A percentile compares a stretch with the other conserved stretches of the same genome.
phyloP scores from a whole-genome alignment of 2,113 vertebrate genomes.

The Cryptotis parvus region DNA sequence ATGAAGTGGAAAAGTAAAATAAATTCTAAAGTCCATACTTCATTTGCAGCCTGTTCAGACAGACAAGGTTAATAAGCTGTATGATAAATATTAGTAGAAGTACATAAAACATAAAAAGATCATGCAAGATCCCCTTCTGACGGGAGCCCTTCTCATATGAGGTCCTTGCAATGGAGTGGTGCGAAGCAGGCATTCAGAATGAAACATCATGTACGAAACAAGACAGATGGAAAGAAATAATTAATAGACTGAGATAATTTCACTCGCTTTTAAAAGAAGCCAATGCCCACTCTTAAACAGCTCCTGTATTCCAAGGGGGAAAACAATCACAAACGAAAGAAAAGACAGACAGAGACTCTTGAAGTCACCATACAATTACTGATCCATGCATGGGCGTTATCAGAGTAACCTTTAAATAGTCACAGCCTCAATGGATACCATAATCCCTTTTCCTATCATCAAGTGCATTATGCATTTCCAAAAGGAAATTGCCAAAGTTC shows the following conservation, averaged over 20 bases:
- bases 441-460: slow-evolving; percentile 83
- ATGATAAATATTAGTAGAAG: slow-evolving; percentile 92
- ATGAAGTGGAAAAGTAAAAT: slow-evolving; percentile 81
- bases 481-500: slow-evolving; percentile 82
- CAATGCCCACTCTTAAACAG: slow-evolving; percentile 89
- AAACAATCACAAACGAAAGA: slow-evolving; percentile 83
- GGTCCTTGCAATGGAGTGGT: slow-evolving; percentile 90
- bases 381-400: slow-evolving; percentile 90
- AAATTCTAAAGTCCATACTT: slow-evolving; percentile 77
- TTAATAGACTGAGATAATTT: slow-evolving; percentile 84
- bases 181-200: slow-evolving; percentile 90
- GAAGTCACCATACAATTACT: slow-evolving; percentile 87
- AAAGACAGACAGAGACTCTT: slow-evolving; percentile 86
- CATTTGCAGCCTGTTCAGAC: slow-evolving; percentile 89
- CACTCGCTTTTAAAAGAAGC: slow-evolving; percentile 85
- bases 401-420: slow-evolving; percentile 85
- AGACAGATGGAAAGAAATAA: slow-evolving; percentile 87
- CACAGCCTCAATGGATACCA: slow-evolving; percentile 86
- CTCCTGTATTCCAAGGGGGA: slow-evolving; percentile 89
- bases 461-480: slow-evolving; percentile 77
- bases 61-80: slow-evolving; percentile 93
- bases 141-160: slow-evolving; percentile 90
- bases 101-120: slow-evolving; percentile 86
- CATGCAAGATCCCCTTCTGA: slow-evolving; percentile 92
- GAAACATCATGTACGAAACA: slow-evolving; percentile 86